A percentile compares a stretch with the other conserved stretches of the same genome.
Evolutionary conservation across 2,888 invertebrate species (phyloP).

Genomic region (Melangyna quadrimaculata): DNA sequence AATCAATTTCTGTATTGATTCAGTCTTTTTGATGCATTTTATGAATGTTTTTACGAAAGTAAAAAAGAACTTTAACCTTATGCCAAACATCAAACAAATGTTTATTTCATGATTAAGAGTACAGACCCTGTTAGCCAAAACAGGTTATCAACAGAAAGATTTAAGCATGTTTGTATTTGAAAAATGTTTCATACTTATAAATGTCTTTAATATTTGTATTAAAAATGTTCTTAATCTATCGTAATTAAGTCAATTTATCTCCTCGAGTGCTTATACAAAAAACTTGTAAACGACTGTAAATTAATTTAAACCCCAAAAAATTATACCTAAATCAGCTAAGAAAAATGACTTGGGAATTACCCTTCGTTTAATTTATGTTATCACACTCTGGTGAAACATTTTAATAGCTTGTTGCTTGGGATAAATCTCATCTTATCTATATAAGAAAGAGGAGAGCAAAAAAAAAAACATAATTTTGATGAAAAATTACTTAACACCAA

Average conservation of each 20-base stretch:
- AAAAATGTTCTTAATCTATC: background rate
- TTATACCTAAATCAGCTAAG: background rate
- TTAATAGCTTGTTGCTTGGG: slow-evolving; percentile 22
- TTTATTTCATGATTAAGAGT: too few relatives aligned
- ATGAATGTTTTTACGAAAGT: too few relatives aligned
- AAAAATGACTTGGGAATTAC: background rate
- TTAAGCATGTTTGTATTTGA: too few relatives aligned
- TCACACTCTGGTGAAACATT: slow-evolving; percentile 1
- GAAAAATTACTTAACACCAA: background rate
- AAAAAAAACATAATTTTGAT: background rate
- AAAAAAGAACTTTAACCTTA: too few relatives aligned
- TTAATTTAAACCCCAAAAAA: background rate
- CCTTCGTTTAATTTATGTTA: background rate
- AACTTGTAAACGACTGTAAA: background rate
- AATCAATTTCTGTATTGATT: too few relatives aligned
- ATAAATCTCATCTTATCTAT: slow-evolving; percentile 14
- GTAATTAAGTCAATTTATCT: background rate
- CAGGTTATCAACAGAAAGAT: too few relatives aligned
- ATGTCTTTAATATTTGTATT: background rate
- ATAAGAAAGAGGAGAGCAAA: background rate
- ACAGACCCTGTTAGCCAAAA: too few relatives aligned
- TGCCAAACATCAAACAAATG: too few relatives aligned
- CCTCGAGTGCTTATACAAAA: background rate
- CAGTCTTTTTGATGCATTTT: too few relatives aligned
- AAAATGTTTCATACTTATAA: background rate